phyloP scores from a whole-genome alignment of 2,888 invertebrate species.

The Emmelina monodactyla region DNA sequence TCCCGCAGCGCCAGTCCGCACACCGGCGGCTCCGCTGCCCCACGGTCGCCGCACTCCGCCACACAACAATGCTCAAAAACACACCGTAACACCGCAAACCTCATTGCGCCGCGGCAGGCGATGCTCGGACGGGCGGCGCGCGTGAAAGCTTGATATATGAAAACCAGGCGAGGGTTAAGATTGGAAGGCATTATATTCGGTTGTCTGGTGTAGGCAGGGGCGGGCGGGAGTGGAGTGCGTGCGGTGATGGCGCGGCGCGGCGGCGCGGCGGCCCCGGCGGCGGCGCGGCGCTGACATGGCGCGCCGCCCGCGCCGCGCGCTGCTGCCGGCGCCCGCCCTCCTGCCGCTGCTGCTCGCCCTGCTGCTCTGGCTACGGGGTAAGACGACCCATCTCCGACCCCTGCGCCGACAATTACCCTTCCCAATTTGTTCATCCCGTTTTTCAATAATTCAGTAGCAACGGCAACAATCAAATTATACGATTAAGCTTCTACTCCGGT shows the following conservation, averaged over 20 bases:
- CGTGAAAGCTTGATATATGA: slow-evolving; percentile 54
- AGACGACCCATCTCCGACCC: slow-evolving; percentile 17
- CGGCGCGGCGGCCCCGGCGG: slow-evolving; percentile 45
- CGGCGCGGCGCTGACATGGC: slow-evolving; percentile 62
- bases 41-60: slow-evolving; percentile 65
- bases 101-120: slow-evolving; percentile 44
- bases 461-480: too few relatives aligned
- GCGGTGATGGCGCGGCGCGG: slow-evolving; percentile 42
- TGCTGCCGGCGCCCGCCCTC: slow-evolving; percentile 62
- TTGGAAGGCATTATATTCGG: slow-evolving; percentile 47
- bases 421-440: too few relatives aligned
- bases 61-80: slow-evolving; percentile 62
- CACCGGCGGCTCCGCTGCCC: slow-evolving; percentile 66
- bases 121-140: slow-evolving; percentile 58
- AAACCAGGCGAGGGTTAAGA: slow-evolving; percentile 46
- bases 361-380: slow-evolving; percentile 54
- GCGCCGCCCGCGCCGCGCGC: slow-evolving; percentile 62
- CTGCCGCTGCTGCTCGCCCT: slow-evolving; percentile 62
- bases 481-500: too few relatives aligned
- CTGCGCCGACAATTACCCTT: too few relatives aligned
- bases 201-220: slow-evolving; percentile 39
- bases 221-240: slow-evolving; percentile 15
- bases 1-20: slow-evolving; percentile 58
- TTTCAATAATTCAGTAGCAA: too few relatives aligned
- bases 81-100: slow-evolving; percentile 49